Evolutionary conservation across 2,113 vertebrate genomes (phyloP).

Genomic region (Thomomys bottae): DNA sequence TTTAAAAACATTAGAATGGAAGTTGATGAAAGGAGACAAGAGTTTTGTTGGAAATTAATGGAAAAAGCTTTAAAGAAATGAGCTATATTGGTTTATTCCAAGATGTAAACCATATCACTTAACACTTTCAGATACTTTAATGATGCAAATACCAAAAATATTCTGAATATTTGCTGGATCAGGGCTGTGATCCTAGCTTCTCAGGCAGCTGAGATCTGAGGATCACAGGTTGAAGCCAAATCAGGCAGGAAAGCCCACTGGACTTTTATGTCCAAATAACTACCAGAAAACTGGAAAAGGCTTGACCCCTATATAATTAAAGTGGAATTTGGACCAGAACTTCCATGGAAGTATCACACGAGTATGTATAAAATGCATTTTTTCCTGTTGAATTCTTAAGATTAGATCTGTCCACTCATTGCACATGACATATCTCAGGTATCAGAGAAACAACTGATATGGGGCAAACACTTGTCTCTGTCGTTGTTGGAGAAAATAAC

Average conservation of each 20-base stretch:
- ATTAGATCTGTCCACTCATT: neutral
- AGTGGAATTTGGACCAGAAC: neutral
- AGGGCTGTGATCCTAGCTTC: too few relatives aligned
- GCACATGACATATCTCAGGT: neutral
- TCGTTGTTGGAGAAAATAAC: slow-evolving; percentile 21
- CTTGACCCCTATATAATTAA: neutral
- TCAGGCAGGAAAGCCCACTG: too few relatives aligned
- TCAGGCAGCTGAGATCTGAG: too few relatives aligned
- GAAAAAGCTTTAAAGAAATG: neutral
- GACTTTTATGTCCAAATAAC: neutral
- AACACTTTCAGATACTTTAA: neutral
- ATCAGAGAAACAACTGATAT: neutral
- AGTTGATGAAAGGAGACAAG: neutral
- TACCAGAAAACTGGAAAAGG: neutral
- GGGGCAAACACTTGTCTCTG: neutral
- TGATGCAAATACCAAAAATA: neutral
- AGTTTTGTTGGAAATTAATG: neutral
- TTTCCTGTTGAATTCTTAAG: neutral
- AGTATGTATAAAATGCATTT: neutral
- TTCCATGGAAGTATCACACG: neutral
- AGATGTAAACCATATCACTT: neutral
- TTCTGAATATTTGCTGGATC: too few relatives aligned
- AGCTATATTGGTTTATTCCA: neutral
- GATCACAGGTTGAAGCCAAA: too few relatives aligned
- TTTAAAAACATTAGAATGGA: neutral